Base-by-base conservation (phyloP, 2,888 invertebrate species). In the Rhogogaster chlorosoma region DNA sequence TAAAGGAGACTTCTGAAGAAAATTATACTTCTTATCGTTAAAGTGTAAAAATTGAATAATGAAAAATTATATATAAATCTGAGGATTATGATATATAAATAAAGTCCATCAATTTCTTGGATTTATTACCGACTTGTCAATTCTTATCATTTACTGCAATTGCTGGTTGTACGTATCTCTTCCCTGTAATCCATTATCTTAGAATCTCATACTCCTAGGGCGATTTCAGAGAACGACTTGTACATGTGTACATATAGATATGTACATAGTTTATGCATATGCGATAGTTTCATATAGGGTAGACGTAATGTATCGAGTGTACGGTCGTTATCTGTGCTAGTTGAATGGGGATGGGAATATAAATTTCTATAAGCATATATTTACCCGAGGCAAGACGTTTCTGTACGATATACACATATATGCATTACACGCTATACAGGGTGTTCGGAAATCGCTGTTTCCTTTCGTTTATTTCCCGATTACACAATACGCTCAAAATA, bases 301-400 rank as follows among this genome's bases (percentile, higher is more conserved):
- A 73, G 42, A 42, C 73, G n/a, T 73, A 73, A 73, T 73, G 73
- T 73, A 73, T 42, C 22, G 38, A 42, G 77, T 45, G 53, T 77
- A 12, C 77, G 77, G 77, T 77, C 45, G 77, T 77, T 49, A 49
- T 77, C 77, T 49, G 26, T 53, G 53, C 77, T 77, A 77, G 77
- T 77, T 49, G 77, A 77, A 49, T 49, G 49, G 53, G 77, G 77
- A 49, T 77, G 49, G 77, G 29, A 77, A 53, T 77, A 77, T 77
- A 77, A 77, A 77, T 49, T 49, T 77, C 77, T 77, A 49, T 49
- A 77, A 77, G 75, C 53, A n/a, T 53, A 53, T 77, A 77, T 77
- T 77, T 77, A 77, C 45, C 45, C 77, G 67, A 67, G 22, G 77
- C 77, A 18, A 26, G 18, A 61, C 32, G 10, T 53, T n/a, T 77